Base-by-base conservation (phyloP, 2,797 vertebrate species). In the Sebastes taczanowskii region DNA sequence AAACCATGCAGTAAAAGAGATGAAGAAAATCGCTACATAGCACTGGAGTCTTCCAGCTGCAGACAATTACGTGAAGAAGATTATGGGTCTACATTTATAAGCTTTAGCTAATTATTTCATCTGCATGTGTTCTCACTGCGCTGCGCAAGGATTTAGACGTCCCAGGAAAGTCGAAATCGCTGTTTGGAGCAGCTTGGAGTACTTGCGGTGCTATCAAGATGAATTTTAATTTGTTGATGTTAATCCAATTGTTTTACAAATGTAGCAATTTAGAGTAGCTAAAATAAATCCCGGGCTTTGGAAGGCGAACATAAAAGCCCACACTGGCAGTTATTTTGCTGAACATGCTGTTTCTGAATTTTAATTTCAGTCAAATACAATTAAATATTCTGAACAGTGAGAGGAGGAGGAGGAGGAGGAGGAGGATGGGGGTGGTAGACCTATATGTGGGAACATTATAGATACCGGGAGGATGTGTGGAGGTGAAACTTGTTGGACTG, bases 231-330 rank as follows among this genome's bases (percentile, higher is more conserved):
- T 95, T 95, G 94, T 95, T 95, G 95, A 95, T 95, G 93, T 91
- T 95, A 95, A 95, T 94, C 93, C 95, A 95, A 95, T 95, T 95
- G 94, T 95, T 95, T 95, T 93, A 95, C 86, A 89, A 95, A 95
- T 95, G 94, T 94, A 94, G 91, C 91, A 95, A 95, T 94, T 95
- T 94, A 72, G 86, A 93, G 83, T 91, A 88, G 88, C 93, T 90
- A 84, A 90, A 93, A 93, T 94, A 95, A 94, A 95, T 92, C 94
- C 92, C 84, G 82, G 89, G 93, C 91, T 95, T 93, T 93, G 91
- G 90, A 91, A 91, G 79, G 82, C 74, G 76, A 91, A 89, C 84
- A 94, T 91, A 91, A 94, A 94, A 94, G 93, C 93, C 89, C 88
- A 89, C 89, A 92, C 88, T 85, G 91, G 84, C 80, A 75, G 91